Conservation (phyloP, 2,113 vertebrate genomes). For the Menidia beryllina region DNA sequence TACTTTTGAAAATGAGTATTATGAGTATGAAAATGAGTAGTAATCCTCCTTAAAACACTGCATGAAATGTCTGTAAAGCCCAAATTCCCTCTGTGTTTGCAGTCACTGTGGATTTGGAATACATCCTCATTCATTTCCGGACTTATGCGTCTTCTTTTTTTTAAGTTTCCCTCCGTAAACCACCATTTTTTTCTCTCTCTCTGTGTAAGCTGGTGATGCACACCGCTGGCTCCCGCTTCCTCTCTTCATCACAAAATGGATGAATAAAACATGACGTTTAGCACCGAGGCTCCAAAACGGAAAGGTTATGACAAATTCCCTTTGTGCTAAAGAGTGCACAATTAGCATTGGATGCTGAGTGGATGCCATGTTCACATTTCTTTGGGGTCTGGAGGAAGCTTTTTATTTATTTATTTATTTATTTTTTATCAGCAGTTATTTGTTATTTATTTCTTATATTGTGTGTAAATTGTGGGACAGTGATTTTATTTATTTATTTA, state of each 20-base stretch:
- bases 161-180: background rate
- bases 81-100: constrained; percentile 23
- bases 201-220: constrained; percentile 13
- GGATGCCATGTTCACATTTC: constrained; percentile 19
- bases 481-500: too few relatives aligned
- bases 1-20: too few relatives aligned
- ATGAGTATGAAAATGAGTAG: too few relatives aligned
- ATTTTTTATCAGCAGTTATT: too few relatives aligned
- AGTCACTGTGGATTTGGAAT: constrained; percentile 20
- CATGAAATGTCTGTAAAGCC: constrained; percentile 28
- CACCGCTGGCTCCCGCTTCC: constrained; percentile 34
- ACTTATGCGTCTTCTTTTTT: constrained; percentile 17
- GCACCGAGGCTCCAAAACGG: constrained; percentile 71
- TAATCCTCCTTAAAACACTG: constrained; percentile 55
- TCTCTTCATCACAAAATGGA: constrained; percentile 38
- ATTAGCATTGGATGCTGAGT: constrained; percentile 44
- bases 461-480: too few relatives aligned
- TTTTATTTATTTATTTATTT: too few relatives aligned
- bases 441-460: too few relatives aligned
- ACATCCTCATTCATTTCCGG: constrained; percentile 33
- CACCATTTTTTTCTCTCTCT: constrained; percentile 12
- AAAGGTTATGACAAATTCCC: constrained; percentile 67
- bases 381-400: constrained; percentile 31
- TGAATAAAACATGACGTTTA: constrained; percentile 76
- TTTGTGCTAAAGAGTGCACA: constrained; percentile 47